Evolutionary conservation across 1,140 invertebrate species (phyloP).

Genomic region (Gerris buenoi): DNA sequence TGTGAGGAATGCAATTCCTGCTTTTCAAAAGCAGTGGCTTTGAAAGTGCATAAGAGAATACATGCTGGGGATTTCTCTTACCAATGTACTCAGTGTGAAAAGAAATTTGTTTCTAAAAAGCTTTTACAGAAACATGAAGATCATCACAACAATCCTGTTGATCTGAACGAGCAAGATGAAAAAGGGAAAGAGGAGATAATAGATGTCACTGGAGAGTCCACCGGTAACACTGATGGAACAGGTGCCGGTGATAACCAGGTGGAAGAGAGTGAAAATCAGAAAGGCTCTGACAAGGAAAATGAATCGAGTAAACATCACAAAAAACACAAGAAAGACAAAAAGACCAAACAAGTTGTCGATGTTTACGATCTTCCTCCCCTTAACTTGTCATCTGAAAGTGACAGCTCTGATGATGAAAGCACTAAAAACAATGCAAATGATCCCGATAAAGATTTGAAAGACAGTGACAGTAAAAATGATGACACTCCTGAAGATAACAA

Average conservation of each 20-base stretch:
- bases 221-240: constrained; percentile 13
- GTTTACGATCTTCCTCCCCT: constrained; percentile 58
- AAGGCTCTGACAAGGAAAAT: constrained; percentile 20
- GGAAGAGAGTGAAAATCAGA: constrained; percentile 25
- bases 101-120: constrained; percentile 68
- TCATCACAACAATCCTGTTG: constrained; percentile 28
- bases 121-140: constrained; percentile 50
- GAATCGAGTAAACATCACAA: constrained; percentile 18
- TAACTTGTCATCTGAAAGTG: constrained; percentile 61
- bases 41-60: constrained; percentile 66
- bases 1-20: constrained; percentile 64
- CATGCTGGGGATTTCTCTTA: constrained; percentile 55
- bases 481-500: constrained; percentile 13
- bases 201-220: constrained; percentile 18
- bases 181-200: constrained; percentile 24
- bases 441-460: background rate
- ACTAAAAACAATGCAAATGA: background rate
- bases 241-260: constrained; percentile 6
- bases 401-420: constrained; percentile 47
- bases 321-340: constrained; percentile 22
- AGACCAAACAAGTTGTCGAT: constrained; percentile 33
- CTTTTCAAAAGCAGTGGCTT: constrained; percentile 55
- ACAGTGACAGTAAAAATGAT: background rate
- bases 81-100: constrained; percentile 50
- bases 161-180: constrained; percentile 8